phyloP scores from a whole-genome alignment of 2,797 vertebrate genomes.

The Malurus leucopterus region DNA sequence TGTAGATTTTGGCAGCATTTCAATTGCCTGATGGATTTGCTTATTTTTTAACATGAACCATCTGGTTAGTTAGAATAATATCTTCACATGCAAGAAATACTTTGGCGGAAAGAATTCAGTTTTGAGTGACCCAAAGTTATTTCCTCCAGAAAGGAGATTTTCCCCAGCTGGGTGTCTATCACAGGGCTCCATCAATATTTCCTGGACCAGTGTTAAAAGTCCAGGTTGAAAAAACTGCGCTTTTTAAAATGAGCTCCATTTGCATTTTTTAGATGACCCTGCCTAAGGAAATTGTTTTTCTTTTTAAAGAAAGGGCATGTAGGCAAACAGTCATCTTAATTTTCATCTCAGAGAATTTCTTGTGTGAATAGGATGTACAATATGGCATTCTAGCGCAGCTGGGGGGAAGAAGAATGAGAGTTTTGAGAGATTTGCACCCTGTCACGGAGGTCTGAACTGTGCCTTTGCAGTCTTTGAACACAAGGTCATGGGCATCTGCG shows the following conservation, averaged over 20 bases:
- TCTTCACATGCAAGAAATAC: constrained; percentile 12
- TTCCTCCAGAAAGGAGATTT: constrained; percentile 8
- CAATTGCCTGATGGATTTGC: not conserved
- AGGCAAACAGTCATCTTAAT: not conserved
- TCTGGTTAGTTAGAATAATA: constrained; percentile 4
- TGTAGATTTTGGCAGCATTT: not conserved
- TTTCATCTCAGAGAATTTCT: not conserved
- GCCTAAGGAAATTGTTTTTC: not conserved
- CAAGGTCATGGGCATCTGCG: constrained; percentile 41
- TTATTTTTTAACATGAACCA: constrained; percentile 16
- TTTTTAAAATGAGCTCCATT: not conserved
- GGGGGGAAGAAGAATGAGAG: not conserved
- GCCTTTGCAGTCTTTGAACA: constrained; percentile 12
- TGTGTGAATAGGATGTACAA: not conserved
- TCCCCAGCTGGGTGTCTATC: not conserved
- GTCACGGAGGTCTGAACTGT: not conserved
- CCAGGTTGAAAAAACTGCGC: not conserved
- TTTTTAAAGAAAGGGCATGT: not conserved
- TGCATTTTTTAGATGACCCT: not conserved
- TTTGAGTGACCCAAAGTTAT: constrained; percentile 20
- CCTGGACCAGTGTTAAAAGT: not conserved
- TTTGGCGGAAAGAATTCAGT: constrained; percentile 2
- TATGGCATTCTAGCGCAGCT: not conserved
- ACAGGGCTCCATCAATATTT: not conserved
- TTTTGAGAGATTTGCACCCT: not conserved